phyloP scores from a whole-genome alignment of 2,113 vertebrate species.

The Jacana jacana region DNA sequence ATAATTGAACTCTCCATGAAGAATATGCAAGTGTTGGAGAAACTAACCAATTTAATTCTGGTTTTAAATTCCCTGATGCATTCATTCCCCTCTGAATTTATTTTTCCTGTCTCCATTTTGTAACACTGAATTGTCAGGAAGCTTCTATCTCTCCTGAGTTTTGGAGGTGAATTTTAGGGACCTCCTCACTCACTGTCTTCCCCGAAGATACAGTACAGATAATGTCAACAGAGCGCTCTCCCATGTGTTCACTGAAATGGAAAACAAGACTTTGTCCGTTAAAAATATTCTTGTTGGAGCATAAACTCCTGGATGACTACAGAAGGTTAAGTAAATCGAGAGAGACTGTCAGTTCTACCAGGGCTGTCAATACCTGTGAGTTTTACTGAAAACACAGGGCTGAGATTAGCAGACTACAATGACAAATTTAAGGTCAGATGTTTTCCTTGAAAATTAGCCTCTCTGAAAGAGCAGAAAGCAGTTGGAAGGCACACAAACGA shows the following conservation, averaged over 20 bases:
- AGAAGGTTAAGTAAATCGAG: neutral
- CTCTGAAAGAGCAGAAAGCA: neutral
- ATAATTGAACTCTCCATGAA: neutral
- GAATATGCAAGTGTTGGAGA: neutral
- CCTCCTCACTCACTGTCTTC: neutral
- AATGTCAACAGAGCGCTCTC: neutral
- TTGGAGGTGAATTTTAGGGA: constrained; percentile 1
- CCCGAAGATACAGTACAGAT: constrained; percentile 12
- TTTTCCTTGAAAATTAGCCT: neutral
- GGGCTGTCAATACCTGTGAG: neutral
- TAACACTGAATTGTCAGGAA: neutral
- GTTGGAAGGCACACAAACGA: neutral
- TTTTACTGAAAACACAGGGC: neutral
- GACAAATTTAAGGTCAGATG: neutral
- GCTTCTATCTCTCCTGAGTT: neutral
- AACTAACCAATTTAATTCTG: neutral
- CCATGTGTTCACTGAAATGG: neutral
- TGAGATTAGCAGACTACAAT: neutral
- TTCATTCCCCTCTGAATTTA: neutral
- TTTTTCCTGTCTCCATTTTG: neutral
- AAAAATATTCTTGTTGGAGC: neutral
- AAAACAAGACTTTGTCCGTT: neutral
- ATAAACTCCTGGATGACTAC: neutral
- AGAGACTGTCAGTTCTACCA: neutral
- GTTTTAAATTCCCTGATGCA: neutral